Evolutionary conservation across 2,888 invertebrate species (phyloP).

Genomic region (Caenorhabditis parvicauda): DNA sequence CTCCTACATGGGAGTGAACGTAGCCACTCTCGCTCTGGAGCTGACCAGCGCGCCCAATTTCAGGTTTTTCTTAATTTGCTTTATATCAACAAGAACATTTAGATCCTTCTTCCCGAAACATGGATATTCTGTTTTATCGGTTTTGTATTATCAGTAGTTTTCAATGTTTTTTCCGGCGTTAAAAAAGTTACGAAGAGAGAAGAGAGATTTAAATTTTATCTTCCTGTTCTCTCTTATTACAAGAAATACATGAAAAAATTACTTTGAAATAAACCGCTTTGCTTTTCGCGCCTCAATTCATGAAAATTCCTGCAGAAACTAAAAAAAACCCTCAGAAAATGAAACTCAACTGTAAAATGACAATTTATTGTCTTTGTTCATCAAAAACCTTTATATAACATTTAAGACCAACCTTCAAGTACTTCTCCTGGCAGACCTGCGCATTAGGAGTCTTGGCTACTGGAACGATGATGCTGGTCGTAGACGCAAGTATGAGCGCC

Average conservation of each 20-base stretch:
- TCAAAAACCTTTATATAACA: no score
- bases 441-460: constrained; percentile 71
- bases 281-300: no score
- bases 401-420: constrained; percentile 82
- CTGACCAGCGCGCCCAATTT: constrained; percentile 97
- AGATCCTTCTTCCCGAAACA: no score
- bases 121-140: neutral
- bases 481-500: constrained; percentile 85
- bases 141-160: no score
- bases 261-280: no score
- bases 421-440: constrained; percentile 91
- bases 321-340: neutral
- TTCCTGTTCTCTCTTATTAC: no score
- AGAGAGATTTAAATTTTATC: no score
- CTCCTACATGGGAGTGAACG: constrained; percentile 91
- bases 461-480: constrained; percentile 81
- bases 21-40: constrained; percentile 91
- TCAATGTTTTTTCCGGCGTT: no score
- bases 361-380: neutral
- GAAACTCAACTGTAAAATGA: neutral
- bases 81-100: neutral
- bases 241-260: no score
- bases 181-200: no score
- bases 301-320: no score
- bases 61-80: no score